Percentiles rank a stretch among this genome's conserved stretches.
phyloP scores from a whole-genome alignment of 2,888 invertebrate species.

The Balanococcus diminutus region DNA sequence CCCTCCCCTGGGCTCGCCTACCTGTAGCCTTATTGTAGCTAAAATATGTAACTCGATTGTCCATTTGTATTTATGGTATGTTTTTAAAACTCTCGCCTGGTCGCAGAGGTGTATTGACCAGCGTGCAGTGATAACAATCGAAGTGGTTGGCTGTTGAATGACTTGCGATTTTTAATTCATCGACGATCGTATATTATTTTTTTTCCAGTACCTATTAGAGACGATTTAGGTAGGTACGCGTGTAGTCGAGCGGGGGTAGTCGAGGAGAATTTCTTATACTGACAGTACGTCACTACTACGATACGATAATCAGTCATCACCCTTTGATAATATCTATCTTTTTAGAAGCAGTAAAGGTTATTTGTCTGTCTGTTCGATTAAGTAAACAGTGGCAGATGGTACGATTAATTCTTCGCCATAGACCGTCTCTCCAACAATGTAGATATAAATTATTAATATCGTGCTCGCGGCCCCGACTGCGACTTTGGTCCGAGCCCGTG shows the following conservation, averaged over 20 bases:
- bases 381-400: conserved; percentile 50
- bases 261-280: not conserved
- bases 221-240: no score
- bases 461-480: no score
- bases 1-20: no score
- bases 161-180: conserved; percentile 46
- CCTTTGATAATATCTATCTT: conserved; percentile 44
- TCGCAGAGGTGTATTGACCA: conserved; percentile 35
- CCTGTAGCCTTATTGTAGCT: not conserved
- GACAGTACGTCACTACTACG: conserved; percentile 22
- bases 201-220: no score
- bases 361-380: conserved; percentile 50
- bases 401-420: conserved; percentile 24
- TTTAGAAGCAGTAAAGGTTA: conserved; percentile 42
- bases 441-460: conserved; percentile 45
- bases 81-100: conserved; percentile 42
- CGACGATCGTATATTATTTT: not conserved
- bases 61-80: conserved; percentile 31
- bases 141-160: not conserved
- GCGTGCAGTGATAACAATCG: conserved; percentile 35
- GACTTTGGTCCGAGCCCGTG: not conserved
- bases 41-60: not conserved
- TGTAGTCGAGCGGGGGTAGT: not conserved
- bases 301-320: conserved; percentile 48
- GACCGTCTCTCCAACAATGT: not conserved